A percentile compares a stretch with the other conserved stretches of the same genome.
Evolutionary conservation across 2,888 invertebrate species (phyloP).

Genomic region (Spodoptera picta): DNA sequence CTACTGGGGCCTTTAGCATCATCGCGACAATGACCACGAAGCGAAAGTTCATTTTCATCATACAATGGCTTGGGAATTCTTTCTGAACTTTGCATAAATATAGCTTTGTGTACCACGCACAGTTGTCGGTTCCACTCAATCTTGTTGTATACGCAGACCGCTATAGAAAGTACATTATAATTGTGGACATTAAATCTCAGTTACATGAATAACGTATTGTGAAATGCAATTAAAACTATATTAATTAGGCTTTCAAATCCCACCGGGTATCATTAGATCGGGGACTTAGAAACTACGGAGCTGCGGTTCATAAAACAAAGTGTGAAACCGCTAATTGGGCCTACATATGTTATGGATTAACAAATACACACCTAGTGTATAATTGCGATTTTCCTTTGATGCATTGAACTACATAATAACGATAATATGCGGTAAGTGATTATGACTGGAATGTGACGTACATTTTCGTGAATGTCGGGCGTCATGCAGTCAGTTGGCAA

Average conservation of each 20-base stretch:
- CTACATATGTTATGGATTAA: slow-evolving; percentile 26
- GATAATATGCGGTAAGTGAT: slow-evolving; percentile 32
- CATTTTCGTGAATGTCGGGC: background rate
- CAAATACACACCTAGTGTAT: slow-evolving; percentile 31
- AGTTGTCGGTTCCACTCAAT: slow-evolving; percentile 14
- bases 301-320: slow-evolving; percentile 46
- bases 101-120: slow-evolving; percentile 43
- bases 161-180: slow-evolving; percentile 45
- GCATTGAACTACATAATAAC: slow-evolving; percentile 38
- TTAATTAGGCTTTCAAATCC: slow-evolving; percentile 39
- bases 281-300: slow-evolving; percentile 45
- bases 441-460: slow-evolving; percentile 12
- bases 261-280: slow-evolving; percentile 45
- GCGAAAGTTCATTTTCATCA: slow-evolving; percentile 75
- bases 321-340: slow-evolving; percentile 42
- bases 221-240: slow-evolving; percentile 37
- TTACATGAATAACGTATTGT: slow-evolving; percentile 35
- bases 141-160: slow-evolving; percentile 19
- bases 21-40: slow-evolving; percentile 65
- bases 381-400: slow-evolving; percentile 36
- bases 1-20: slow-evolving; percentile 31
- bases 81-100: slow-evolving; percentile 54
- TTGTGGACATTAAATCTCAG: slow-evolving; percentile 20
- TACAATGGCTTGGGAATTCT: slow-evolving; percentile 74
- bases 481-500: slow-evolving; percentile 32